These are phyloP conservation scores for Euplexia lucipara DNA, from an alignment of 2,888 invertebrate genomes.

Conservation along the genomic window DNA sequence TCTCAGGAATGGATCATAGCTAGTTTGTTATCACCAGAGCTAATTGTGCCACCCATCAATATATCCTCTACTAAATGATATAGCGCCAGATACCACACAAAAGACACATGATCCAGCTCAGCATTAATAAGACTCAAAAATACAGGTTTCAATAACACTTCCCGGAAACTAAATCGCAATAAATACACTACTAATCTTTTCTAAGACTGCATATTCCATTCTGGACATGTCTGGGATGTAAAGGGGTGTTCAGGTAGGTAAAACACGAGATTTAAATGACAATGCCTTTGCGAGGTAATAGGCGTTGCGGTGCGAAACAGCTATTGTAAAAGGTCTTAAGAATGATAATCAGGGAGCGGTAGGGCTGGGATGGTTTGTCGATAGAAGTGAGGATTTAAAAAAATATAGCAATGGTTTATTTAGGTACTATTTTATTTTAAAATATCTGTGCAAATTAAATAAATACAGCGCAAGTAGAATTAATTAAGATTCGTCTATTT, in stretches of 20 bases:
- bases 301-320: conserved; percentile 87
- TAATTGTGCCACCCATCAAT: too few species aligned
- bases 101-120: background rate
- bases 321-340: conserved; percentile 77
- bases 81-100: too few species aligned
- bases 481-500: too few species aligned
- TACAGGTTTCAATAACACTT: conserved; percentile 50
- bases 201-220: conserved; percentile 72
- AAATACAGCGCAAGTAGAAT: too few species aligned
- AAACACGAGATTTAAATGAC: conserved; percentile 88
- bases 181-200: conserved; percentile 59
- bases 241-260: conserved; percentile 83
- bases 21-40: too few species aligned
- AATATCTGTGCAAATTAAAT: too few species aligned
- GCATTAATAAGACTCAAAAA: conserved; percentile 21
- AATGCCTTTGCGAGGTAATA: conserved; percentile 84
- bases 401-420: too few species aligned
- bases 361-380: conserved; percentile 59
- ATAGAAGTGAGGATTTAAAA: conserved; percentile 30
- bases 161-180: conserved; percentile 63
- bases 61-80: too few species aligned
- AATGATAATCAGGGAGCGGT: conserved; percentile 79
- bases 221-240: conserved; percentile 69
- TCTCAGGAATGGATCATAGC: too few species aligned
- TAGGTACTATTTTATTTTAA: too few species aligned